Conservation (phyloP, 2,113 vertebrate species). For the Thryonomys swinderianus region DNA sequence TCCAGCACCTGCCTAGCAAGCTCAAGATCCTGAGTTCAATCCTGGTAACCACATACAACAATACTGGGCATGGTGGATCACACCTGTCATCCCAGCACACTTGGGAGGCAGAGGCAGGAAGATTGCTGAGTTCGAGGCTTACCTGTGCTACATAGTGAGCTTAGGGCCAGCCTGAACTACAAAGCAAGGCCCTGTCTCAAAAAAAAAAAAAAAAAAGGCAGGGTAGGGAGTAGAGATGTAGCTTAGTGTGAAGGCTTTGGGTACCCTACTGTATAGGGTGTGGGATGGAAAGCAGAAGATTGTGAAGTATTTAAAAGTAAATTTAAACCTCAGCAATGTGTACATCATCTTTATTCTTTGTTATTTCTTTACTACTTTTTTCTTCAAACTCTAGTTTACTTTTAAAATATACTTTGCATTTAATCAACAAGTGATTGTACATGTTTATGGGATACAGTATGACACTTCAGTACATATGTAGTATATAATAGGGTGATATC, state of each 20-base stretch:
- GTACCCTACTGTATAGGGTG: not conserved
- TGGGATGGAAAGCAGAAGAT: not conserved
- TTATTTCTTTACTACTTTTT: not conserved
- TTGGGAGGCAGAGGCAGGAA: too few relatives aligned
- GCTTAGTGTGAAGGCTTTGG: not conserved
- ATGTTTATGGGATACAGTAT: not conserved
- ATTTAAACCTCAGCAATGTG: not conserved
- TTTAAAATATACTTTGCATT: not conserved
- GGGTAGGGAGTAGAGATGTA: not conserved
- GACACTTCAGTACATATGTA: not conserved
- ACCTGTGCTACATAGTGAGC: too few relatives aligned
- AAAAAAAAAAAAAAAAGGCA: too few relatives aligned
- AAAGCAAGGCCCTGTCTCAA: not conserved
- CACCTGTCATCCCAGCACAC: too few relatives aligned
- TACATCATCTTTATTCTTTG: not conserved
- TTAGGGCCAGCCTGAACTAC: too few relatives aligned
- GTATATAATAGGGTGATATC: not conserved
- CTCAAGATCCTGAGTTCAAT: too few relatives aligned
- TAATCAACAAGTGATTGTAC: not conserved
- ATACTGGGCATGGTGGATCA: too few relatives aligned
- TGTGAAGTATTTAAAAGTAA: constrained; percentile 5
- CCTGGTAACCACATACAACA: too few relatives aligned
- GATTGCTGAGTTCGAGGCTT: too few relatives aligned
- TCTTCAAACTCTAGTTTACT: not conserved
- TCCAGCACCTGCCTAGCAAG: too few relatives aligned